Percentiles rank a stretch among this genome's conserved stretches.
Conservation (phyloP, 2,113 vertebrate genomes). For the Choloepus hoffmanni region DNA sequence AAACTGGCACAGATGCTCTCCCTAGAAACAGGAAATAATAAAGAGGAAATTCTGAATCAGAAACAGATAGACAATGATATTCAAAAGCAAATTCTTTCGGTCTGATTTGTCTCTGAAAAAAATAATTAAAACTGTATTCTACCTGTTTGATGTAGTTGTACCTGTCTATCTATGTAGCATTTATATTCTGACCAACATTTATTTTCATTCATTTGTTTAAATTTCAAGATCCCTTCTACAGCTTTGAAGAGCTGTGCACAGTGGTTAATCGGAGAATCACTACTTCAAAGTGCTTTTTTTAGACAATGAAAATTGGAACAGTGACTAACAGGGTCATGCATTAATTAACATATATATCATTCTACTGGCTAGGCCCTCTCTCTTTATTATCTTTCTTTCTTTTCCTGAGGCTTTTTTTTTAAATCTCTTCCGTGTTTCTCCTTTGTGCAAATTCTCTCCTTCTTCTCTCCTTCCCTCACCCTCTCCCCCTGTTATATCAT, state of each 20-base stretch:
- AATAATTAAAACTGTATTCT: neutral
- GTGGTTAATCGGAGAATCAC: neutral
- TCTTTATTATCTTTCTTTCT: neutral
- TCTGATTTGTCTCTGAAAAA: neutral
- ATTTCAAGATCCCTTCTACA: neutral
- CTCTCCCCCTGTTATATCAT: neutral
- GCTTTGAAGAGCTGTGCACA: neutral
- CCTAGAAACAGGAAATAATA: neutral
- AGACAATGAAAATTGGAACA: neutral
- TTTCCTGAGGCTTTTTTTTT: neutral
- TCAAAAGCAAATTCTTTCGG: neutral
- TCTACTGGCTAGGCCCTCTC: neutral
- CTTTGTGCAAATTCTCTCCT: neutral
- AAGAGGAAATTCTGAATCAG: neutral
- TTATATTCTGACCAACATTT: constrained; percentile 44
- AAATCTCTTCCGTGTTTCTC: neutral
- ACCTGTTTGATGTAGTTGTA: neutral
- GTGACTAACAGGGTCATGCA: neutral
- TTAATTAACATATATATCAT: neutral
- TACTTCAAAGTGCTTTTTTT: neutral
- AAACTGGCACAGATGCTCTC: no score
- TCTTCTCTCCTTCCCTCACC: neutral
- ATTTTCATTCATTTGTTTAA: constrained; percentile 14
- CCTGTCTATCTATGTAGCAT: neutral
- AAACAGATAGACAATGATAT: neutral